Conservation (phyloP, 2,888 invertebrate genomes). For the Thumatha senex region DNA sequence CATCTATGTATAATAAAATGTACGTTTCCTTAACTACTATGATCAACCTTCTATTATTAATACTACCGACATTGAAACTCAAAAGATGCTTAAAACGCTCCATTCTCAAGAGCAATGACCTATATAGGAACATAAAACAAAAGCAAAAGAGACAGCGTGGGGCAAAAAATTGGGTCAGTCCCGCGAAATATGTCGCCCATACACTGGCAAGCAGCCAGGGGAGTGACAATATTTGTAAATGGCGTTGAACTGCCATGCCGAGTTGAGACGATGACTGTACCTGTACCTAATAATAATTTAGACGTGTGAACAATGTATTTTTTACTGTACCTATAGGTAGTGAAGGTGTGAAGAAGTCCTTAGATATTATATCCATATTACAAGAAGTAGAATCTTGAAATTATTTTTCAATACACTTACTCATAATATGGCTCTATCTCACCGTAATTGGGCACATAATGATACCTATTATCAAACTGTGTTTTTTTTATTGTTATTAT, state of each 20-base stretch:
- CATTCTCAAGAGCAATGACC: conserved; percentile 33
- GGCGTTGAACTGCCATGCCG: conserved; percentile 49
- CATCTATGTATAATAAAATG: no score
- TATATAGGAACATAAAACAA: conserved; percentile 35
- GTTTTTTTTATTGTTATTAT: no score
- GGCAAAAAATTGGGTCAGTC: conserved; percentile 59
- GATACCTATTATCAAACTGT: no score
- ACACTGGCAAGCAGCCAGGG: conserved; percentile 60
- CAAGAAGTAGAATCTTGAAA: neutral
- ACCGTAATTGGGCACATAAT: no score
- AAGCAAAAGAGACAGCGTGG: conserved; percentile 61
- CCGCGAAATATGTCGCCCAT: conserved; percentile 65
- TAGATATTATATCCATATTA: no score
- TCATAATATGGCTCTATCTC: no score
- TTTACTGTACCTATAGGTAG: neutral
- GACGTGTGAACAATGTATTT: conserved; percentile 25
- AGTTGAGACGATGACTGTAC: conserved; percentile 37
- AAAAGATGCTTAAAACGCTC: conserved; percentile 1
- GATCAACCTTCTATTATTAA: neutral
- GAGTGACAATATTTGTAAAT: conserved; percentile 53
- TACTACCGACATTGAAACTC: conserved; percentile 3
- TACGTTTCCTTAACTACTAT: no score
- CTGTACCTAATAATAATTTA: conserved; percentile 27
- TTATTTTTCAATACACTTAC: neutral
- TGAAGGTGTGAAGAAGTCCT: neutral